Base-by-base conservation (phyloP, 2,888 invertebrate genomes). In the Drosophila nr. perissopoda region DNA sequence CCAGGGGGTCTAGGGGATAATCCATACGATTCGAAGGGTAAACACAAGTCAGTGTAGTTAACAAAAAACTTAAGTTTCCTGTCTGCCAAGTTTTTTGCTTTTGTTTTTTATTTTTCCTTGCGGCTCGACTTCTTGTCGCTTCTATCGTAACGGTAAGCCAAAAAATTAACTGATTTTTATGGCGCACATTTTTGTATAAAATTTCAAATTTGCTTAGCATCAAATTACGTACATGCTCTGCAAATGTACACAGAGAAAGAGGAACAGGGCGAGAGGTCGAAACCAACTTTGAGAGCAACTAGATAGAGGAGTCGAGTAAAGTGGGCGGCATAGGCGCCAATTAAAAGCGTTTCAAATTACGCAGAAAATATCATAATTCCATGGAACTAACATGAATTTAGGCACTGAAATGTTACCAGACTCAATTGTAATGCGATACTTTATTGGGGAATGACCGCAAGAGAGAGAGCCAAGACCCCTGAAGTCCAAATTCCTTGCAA, bases 51-150 rank as follows among this genome's bases (percentile, higher is more conserved):
- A 70, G 76, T 75, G 68, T 77, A 76, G 88, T 88, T 88, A 86
- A 86, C 80, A 89, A 88, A 88, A 88, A 86, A 86, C 85, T 88
- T 89, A 76, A 85, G 90, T 85, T 86, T 86, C 89, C 85, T 86
- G 85, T 88, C 85, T 86, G 81, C 85, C 88, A 86, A 89, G 74
- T 86, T 86, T 77, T 88, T 80, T 67, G 65, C 63, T 52, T 53
- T 38, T 56, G 29, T 46, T 33, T 56, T 65, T 16, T 68, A 18
- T 61, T 60, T 25, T 49, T 46, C 5, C 40, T 34, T 64, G 61
- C 49, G 62, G 69, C 81, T 68, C 27, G 72, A 74, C 71, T 75
- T 66, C 68, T 56, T 53, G 36, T 33, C 33, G 33, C 53, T 67
- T 38, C 25, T 64, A 56, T 74, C 36, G 70, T 72, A 66, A 74